These are phyloP conservation scores for Drosophila truncata DNA, from an alignment of 1,140 invertebrate species.

Conservation along the genomic window DNA sequence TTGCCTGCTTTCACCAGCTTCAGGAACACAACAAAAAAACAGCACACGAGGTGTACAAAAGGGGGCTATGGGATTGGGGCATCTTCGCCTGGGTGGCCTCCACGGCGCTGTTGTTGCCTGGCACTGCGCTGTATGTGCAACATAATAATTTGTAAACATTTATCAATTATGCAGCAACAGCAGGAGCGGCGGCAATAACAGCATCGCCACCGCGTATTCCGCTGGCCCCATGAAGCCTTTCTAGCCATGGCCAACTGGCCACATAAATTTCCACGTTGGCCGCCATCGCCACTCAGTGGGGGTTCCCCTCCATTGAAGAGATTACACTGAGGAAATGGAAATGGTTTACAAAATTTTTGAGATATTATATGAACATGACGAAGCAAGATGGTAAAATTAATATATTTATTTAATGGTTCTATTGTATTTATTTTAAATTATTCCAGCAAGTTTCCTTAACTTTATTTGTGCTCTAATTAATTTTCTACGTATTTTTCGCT, in stretches of 20 bases:
- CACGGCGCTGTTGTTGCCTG: conserved; percentile 14
- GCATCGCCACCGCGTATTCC: conserved; percentile 7
- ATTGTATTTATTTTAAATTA: too few relatives aligned
- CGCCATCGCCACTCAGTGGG: conserved; percentile 52
- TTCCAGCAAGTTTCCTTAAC: too few relatives aligned
- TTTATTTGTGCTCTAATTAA: background rate
- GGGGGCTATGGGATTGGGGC: conserved; percentile 18
- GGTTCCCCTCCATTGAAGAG: conserved; percentile 2
- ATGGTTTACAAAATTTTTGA: background rate
- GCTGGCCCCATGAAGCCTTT: conserved; percentile 12
- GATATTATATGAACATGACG: background rate
- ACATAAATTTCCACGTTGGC: conserved; percentile 74
- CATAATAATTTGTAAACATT: conserved; percentile 83
- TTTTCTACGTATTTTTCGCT: background rate
- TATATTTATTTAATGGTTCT: background rate
- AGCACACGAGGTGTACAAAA: conserved; percentile 6
- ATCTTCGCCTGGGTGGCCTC: conserved; percentile 65
- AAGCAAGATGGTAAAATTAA: background rate
- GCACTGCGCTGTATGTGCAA: conserved; percentile 60
- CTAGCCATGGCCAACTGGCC: conserved; percentile 58
- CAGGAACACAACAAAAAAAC: conserved; percentile 24
- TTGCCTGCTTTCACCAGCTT: conserved; percentile 45
- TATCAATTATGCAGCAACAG: conserved; percentile 81
- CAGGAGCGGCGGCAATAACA: conserved; percentile 62
- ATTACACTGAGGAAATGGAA: conserved; percentile 8